phyloP scores from a whole-genome alignment of 2,888 invertebrate species.

The Nudaria mundana region DNA sequence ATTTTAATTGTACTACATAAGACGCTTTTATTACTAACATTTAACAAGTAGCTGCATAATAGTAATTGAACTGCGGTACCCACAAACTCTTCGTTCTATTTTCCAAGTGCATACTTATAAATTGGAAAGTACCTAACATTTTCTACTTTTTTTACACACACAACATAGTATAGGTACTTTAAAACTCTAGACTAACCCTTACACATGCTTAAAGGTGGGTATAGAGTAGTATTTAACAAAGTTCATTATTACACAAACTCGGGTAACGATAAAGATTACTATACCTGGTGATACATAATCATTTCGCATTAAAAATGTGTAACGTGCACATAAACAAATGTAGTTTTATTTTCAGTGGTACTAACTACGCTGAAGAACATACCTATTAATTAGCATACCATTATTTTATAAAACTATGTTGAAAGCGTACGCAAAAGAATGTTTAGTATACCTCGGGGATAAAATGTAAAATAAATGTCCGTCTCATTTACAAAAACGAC shows the following conservation, averaged over 20 bases:
- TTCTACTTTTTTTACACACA: too few relatives aligned
- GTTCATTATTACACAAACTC: background rate
- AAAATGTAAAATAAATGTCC: constrained; percentile 50
- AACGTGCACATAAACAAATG: constrained; percentile 25
- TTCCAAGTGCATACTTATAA: too few relatives aligned
- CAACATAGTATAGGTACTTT: too few relatives aligned
- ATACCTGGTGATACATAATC: background rate
- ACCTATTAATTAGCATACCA: constrained; percentile 63
- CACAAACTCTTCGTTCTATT: too few relatives aligned
- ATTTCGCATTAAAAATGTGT: constrained; percentile 12
- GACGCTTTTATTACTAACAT: too few relatives aligned
- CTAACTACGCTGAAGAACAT: constrained; percentile 39
- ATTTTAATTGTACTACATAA: too few relatives aligned
- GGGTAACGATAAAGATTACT: background rate
- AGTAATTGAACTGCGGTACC: too few relatives aligned
- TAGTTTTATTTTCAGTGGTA: constrained; percentile 38
- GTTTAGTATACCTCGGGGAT: constrained; percentile 48
- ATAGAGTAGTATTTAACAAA: background rate
- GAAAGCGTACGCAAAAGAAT: constrained; percentile 50
- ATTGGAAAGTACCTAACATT: too few relatives aligned
- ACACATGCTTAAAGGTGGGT: too few relatives aligned
- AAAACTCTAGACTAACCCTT: too few relatives aligned
- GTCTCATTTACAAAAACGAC: constrained; percentile 23
- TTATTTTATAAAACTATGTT: constrained; percentile 57
- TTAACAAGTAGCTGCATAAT: too few relatives aligned